These are phyloP conservation scores for Muraenolepis orangiensis DNA, from an alignment of 2,797 vertebrate genomes.

Conservation along the genomic window DNA sequence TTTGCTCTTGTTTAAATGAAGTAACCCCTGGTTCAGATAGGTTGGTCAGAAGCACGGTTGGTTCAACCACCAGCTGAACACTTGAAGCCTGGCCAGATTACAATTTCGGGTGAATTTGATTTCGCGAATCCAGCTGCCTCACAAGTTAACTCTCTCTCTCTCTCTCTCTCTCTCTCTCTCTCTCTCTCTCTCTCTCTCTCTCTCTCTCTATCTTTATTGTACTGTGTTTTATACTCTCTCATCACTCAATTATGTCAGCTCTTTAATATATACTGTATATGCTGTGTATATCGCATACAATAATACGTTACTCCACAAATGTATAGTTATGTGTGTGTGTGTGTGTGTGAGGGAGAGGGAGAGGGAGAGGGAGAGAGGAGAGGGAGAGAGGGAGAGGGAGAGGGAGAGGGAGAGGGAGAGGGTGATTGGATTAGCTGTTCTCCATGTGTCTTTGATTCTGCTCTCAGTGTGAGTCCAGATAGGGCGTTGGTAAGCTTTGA, in stretches of 20 bases:
- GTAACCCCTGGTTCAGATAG: too few relatives aligned
- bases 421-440: background rate
- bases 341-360: conserved; percentile 4
- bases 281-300: background rate
- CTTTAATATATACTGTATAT: background rate
- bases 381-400: background rate
- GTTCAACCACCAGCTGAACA: too few relatives aligned
- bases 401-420: background rate
- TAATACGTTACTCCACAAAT: background rate
- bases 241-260: background rate
- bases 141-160: too few relatives aligned
- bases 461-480: conserved; percentile 24
- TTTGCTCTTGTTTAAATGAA: too few relatives aligned
- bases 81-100: too few relatives aligned
- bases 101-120: too few relatives aligned
- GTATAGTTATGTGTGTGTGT: background rate
- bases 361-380: background rate
- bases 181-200: background rate
- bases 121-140: too few relatives aligned
- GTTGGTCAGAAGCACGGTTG: too few relatives aligned
- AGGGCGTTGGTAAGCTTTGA: conserved; percentile 5
- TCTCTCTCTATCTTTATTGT: conserved; percentile 5
- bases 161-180: conserved; percentile 9
- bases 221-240: background rate
- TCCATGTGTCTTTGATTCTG: conserved; percentile 54